A percentile compares a stretch with the other conserved stretches of the same genome.
phyloP scores from a whole-genome alignment of 2,888 invertebrate genomes.

The Bruchidius siliquastri region DNA sequence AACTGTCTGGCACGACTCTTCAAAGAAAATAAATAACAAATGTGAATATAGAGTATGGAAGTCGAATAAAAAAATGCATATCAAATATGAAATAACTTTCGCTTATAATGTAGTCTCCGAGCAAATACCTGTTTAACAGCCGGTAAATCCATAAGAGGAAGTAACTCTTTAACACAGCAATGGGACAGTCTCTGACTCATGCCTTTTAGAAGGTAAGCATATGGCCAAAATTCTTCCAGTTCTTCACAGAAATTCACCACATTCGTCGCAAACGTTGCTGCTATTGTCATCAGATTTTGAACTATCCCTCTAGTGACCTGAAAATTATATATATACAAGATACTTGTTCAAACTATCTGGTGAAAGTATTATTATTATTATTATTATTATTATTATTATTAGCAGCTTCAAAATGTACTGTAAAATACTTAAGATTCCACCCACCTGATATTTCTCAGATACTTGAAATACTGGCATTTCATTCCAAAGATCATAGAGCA shows the following conservation, averaged over 20 bases:
- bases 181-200: constrained; percentile 72
- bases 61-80: not conserved
- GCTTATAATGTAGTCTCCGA: too few species aligned
- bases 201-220: constrained; percentile 66
- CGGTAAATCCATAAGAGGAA: constrained; percentile 82
- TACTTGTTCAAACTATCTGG: too few species aligned
- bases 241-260: constrained; percentile 78
- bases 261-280: constrained; percentile 69
- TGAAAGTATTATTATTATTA: too few species aligned
- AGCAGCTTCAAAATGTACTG: too few species aligned
- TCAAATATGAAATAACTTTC: too few species aligned
- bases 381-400: too few species aligned
- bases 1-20: constrained; percentile 84
- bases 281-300: constrained; percentile 68
- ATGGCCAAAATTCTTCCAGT: constrained; percentile 78
- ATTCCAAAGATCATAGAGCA: constrained; percentile 75
- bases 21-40: constrained; percentile 20
- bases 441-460: constrained; percentile 61
- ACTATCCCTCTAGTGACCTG: constrained; percentile 70
- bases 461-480: constrained; percentile 62
- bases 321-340: too few species aligned
- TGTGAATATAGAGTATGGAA: too few species aligned
- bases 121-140: constrained; percentile 66
- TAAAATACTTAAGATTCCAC: not conserved
- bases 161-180: constrained; percentile 75